A percentile compares a stretch with the other conserved stretches of the same genome.
Evolutionary conservation across 2,113 vertebrate species (phyloP).

Genomic region (Ptilorrhoa leucosticta): DNA sequence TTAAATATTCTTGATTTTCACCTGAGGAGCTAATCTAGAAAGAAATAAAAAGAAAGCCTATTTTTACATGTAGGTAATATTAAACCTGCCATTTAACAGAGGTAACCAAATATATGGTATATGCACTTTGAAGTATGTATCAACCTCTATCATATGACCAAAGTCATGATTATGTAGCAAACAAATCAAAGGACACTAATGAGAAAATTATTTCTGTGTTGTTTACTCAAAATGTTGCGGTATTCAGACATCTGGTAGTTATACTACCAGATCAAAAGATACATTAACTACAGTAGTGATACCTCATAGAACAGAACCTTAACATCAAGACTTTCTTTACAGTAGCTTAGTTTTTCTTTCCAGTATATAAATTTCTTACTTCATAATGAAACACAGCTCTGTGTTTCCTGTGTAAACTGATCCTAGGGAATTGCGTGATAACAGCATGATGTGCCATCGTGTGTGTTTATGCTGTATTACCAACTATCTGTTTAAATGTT

Average conservation of each 20-base stretch:
- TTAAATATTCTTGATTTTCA: neutral
- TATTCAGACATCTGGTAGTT: neutral
- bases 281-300: neutral
- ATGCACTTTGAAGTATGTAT: neutral
- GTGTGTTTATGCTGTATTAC: constrained; percentile 7
- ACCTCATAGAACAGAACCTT: neutral
- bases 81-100: neutral
- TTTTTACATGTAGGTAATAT: neutral
- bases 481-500: neutral
- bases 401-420: neutral
- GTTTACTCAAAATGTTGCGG: neutral
- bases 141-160: neutral
- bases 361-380: neutral
- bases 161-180: neutral
- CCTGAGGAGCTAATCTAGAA: neutral
- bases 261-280: neutral
- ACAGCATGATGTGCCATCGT: neutral
- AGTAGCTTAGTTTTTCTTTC: neutral
- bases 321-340: neutral
- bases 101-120: neutral
- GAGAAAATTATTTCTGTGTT: neutral
- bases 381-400: neutral
- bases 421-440: neutral
- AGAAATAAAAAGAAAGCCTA: neutral
- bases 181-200: neutral